Conservation (phyloP, 2,113 vertebrate genomes). For the Emydura subglobosa region DNA sequence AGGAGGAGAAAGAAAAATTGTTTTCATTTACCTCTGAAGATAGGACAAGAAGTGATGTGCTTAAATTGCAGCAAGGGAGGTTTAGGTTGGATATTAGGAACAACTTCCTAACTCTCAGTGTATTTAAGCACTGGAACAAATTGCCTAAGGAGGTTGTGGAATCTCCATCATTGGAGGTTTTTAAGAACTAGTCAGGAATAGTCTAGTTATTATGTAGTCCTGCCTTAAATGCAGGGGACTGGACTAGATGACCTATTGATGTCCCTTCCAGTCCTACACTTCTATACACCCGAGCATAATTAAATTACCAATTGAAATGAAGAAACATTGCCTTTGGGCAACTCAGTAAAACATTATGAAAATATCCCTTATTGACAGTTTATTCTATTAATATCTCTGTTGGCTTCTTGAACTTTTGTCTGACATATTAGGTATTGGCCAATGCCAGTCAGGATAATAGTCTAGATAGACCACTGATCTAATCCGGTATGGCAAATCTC, state of each 20-base stretch:
- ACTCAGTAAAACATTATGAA: not conserved
- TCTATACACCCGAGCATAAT: not conserved
- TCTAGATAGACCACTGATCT: not conserved
- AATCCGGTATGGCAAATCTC: not conserved
- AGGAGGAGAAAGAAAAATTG: no score
- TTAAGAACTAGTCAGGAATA: not conserved
- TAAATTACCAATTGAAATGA: not conserved
- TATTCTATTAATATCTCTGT: not conserved
- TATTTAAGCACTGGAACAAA: not conserved
- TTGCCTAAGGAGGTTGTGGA: not conserved
- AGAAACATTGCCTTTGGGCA: not conserved
- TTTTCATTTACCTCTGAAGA: no score
- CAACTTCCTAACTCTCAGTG: not conserved
- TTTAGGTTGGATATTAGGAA: no score
- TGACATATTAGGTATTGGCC: not conserved
- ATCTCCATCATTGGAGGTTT: not conserved
- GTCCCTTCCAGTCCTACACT: not conserved
- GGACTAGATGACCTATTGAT: not conserved
- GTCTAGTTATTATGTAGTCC: not conserved
- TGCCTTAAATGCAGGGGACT: not conserved
- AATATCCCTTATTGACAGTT: not conserved
- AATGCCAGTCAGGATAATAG: not conserved
- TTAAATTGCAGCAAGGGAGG: no score
- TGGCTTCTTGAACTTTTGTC: not conserved
- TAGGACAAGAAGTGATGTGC: no score